These are phyloP conservation scores for Melanocharis versteri DNA, from an alignment of 2,113 vertebrate species.

Conservation along the genomic window DNA sequence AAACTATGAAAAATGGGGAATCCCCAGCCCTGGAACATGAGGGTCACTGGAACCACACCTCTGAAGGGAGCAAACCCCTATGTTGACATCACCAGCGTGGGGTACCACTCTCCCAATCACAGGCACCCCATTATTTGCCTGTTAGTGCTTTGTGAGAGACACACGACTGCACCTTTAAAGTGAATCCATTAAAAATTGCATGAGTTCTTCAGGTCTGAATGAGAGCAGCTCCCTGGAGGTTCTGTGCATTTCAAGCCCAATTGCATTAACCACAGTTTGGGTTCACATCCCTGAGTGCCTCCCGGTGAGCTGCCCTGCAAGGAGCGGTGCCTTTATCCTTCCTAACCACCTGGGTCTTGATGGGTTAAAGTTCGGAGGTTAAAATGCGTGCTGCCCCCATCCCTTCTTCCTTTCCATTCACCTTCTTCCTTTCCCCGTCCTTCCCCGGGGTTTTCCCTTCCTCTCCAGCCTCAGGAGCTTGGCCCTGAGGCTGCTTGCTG, in stretches of 20 bases:
- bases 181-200: neutral
- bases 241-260: neutral
- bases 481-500: neutral
- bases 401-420: slow-evolving; percentile 38
- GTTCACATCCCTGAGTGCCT: neutral
- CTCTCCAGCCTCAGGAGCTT: neutral
- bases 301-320: neutral
- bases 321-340: neutral
- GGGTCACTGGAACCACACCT: neutral
- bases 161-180: fast-evolving
- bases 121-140: neutral
- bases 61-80: fast-evolving
- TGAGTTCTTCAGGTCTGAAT: neutral
- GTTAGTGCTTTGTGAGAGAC: neutral
- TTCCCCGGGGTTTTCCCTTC: slow-evolving; percentile 24
- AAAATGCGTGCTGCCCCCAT: neutral
- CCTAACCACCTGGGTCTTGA: neutral
- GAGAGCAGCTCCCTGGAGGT: neutral
- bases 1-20: neutral
- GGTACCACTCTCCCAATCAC: fast-evolving
- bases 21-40: neutral
- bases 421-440: neutral
- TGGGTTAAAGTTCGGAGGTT: slow-evolving; percentile 1
- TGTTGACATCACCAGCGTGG: fast-evolving
- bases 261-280: neutral